Base-by-base conservation (phyloP, 2,113 vertebrate species). In the Apeltes quadracus region DNA sequence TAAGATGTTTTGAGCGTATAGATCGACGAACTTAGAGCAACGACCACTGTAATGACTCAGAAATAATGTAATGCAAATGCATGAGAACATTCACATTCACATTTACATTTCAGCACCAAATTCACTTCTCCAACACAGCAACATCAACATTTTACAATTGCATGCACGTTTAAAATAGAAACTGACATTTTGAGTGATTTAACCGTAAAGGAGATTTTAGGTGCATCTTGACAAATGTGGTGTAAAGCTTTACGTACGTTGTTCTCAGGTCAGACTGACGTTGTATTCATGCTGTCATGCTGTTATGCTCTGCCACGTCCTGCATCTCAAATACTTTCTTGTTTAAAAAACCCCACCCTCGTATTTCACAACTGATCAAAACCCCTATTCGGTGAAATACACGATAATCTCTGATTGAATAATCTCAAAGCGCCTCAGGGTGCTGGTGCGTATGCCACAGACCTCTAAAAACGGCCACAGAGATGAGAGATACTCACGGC, bases 241-340 rank as follows among this genome's bases (percentile, higher is more conserved):
- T 50, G 65, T 66, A 38, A 34, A 58, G 25, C 62, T 62, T 78
- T 68, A 29, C 61, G 39, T 56, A 53, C 44, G 65, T 79, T 1
- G 12, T 46, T 51, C 22, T 43, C 27, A 75, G 43, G 18, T 53
- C 0, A 43, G 39, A 11, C 14, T 5, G 10, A 72, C 18, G 16
- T 72, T 27, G 29, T 8, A 46, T 59, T 72, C 46, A 18, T 6
- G 14, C 56, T 54, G 53, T 72, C 46, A 18, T 6, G 14, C 56
- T 64, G 62, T 61, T 67, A 76, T 39, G 11, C 55, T 43, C 58
- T 63, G 44, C 18, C 4, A 56, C 29, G 68, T 71, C 77, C 61
- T 65, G 46, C 27, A n/a, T 25, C 57, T 74, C 23, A 68, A 38
- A 66, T 20, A n/a, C 48, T 23, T 51, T 22, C 57, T 41, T 48